Base-by-base conservation (phyloP, 2,797 vertebrate species). In the Sebastes elongatus region DNA sequence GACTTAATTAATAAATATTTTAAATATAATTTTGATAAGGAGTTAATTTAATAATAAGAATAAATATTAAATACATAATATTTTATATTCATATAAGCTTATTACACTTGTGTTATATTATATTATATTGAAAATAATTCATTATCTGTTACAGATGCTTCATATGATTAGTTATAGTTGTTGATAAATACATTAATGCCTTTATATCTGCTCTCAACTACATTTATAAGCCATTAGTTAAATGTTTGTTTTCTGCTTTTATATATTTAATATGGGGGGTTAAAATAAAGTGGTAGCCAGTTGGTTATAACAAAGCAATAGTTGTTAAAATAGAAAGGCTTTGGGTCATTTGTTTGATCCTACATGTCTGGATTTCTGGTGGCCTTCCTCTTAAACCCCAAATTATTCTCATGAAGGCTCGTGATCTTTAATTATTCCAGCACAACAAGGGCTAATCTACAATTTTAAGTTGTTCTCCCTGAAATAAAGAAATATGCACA, bases 401-500 rank as follows among this genome's bases (percentile, higher is more conserved):
- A 77, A 86, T 75, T 82, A 81, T 62, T 84, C 49, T 72, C 25
- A 23, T 46, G 38, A 83, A 67, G 46, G 10, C 42, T 78, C 33
- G 5, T 70, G 75, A 86, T 91, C 87, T 90, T 89, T 88, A 92
- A 91, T 87, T 89, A 88, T 92, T 85, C 90, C 74, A 78, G 75
- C 79, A 87, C 79, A 84, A 92, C 88, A 79, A 91, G 76, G 87
- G 66, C 87, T 91, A 89, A 93, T 93, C 88, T 92, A 84, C 90
- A 86, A 87, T 91, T 94, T 90, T 79, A 91, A 89, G 75, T 86
- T 77, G 75, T 86, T 90, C 78, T 89, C 85, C 83, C 76, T 90
- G 89, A 91, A 93, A 91, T 88, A 86, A 91, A 91, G 87, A 94
- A 94, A 94, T 94, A 95, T 95, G 94, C 93, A 95, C 94, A 94